These are phyloP conservation scores for Engraulis encrasicolus DNA, from an alignment of 2,113 vertebrate genomes.

Conservation along the genomic window DNA sequence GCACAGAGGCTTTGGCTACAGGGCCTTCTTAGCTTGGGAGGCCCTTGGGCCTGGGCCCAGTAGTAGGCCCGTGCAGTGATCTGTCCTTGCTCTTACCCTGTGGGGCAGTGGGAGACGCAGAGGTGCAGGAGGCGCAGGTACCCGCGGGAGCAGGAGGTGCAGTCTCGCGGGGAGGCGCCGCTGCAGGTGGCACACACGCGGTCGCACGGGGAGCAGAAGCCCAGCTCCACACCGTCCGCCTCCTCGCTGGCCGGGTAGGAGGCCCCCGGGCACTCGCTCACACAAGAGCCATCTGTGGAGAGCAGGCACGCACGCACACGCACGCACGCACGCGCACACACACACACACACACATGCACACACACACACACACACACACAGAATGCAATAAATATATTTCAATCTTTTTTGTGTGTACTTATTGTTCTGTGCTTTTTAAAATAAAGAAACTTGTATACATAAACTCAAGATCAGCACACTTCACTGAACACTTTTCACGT, in stretches of 20 bases:
- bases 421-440: too few species aligned
- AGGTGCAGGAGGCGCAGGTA: slow-evolving; percentile 71
- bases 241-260: slow-evolving; percentile 68
- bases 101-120: slow-evolving; percentile 74
- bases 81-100: slow-evolving; percentile 69
- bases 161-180: slow-evolving; percentile 72
- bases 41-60: too few species aligned
- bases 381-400: too few species aligned
- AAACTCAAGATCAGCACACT: too few species aligned
- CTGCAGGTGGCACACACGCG: slow-evolving; percentile 69
- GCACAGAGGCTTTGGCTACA: too few species aligned
- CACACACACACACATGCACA: not conserved
- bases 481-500: too few species aligned
- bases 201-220: slow-evolving; percentile 73
- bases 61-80: too few species aligned
- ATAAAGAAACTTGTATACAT: too few species aligned
- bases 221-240: slow-evolving; percentile 69
- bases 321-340: not conserved
- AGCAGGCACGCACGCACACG: slow-evolving; percentile 9
- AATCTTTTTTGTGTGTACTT: too few species aligned
- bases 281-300: slow-evolving; percentile 68
- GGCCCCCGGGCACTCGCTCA: slow-evolving; percentile 66
- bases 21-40: too few species aligned
- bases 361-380: not conserved
- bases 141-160: slow-evolving; percentile 68